Conservation (phyloP, 2,888 invertebrate genomes). For the Heteropelma amictum region DNA sequence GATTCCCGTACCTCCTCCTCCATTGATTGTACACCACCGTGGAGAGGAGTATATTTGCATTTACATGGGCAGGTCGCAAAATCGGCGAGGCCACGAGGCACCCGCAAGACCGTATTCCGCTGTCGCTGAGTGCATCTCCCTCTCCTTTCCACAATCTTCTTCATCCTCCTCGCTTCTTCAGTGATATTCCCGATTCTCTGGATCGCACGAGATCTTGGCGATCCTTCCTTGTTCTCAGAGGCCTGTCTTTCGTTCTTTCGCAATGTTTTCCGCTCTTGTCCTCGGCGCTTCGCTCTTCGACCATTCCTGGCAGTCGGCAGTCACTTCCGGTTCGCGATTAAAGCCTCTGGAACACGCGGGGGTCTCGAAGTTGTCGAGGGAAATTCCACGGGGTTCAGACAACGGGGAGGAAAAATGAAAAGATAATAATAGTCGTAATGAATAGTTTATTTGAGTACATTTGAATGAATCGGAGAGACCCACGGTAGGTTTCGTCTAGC, state of each 20-base stretch:
- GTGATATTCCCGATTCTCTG: conserved; percentile 38
- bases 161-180: background rate
- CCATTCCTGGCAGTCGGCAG: conserved; percentile 41
- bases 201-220: conserved; percentile 24
- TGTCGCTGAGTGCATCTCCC: conserved; percentile 15
- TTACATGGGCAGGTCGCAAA: conserved; percentile 62
- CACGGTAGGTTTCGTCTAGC: background rate
- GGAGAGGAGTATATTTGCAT: conserved; percentile 59
- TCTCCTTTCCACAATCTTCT: conserved; percentile 39
- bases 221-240: background rate
- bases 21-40: conserved; percentile 58
- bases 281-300: background rate
- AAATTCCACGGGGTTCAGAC: background rate
- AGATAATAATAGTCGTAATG: background rate
- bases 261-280: background rate
- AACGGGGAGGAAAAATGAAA: background rate
- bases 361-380: background rate
- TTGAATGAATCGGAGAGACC: background rate
- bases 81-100: conserved; percentile 57
- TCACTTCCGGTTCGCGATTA: conserved; percentile 36
- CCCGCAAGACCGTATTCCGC: conserved; percentile 30
- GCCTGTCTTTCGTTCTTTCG: background rate
- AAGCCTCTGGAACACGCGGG: conserved; percentile 11
- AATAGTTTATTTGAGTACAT: background rate
- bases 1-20: conserved; percentile 54